Evolutionary conservation across 2,888 invertebrate genomes (phyloP).

Genomic region (Drosophila ustulata): DNA sequence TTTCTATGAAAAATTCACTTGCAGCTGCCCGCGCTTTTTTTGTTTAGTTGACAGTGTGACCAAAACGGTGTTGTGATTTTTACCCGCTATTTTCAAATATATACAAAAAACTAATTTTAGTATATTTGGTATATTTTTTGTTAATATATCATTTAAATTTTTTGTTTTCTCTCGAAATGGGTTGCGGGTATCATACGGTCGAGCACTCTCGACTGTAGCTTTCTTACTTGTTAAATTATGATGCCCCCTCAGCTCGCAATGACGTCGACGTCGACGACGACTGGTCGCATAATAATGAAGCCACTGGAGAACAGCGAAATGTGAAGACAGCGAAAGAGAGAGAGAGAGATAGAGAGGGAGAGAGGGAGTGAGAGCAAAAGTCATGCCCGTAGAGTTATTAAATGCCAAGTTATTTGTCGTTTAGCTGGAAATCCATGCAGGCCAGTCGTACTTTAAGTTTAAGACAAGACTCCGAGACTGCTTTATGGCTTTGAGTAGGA

Average conservation of each 20-base stretch:
- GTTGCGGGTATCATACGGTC: no score
- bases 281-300: conserved; percentile 68
- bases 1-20: no score
- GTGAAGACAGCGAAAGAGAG: conserved; percentile 4
- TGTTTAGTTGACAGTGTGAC: no score
- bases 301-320: conserved; percentile 30
- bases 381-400: conserved; percentile 70
- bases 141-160: no score
- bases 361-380: conserved; percentile 13
- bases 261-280: conserved; percentile 57
- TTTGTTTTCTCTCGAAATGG: no score
- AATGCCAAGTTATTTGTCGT: conserved; percentile 81
- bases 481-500: conserved; percentile 78
- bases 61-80: no score
- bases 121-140: no score
- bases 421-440: conserved; percentile 76
- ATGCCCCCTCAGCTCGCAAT: conserved; percentile 45
- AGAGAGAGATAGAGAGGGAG: not conserved
- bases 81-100: no score
- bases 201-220: no score
- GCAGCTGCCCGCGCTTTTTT: no score
- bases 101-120: no score
- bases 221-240: no score
- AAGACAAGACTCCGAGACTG: conserved; percentile 66
- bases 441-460: conserved; percentile 66